Evolutionary conservation across 2,113 vertebrate species (phyloP).

Genomic region (Romanogobio albipinnatus): DNA sequence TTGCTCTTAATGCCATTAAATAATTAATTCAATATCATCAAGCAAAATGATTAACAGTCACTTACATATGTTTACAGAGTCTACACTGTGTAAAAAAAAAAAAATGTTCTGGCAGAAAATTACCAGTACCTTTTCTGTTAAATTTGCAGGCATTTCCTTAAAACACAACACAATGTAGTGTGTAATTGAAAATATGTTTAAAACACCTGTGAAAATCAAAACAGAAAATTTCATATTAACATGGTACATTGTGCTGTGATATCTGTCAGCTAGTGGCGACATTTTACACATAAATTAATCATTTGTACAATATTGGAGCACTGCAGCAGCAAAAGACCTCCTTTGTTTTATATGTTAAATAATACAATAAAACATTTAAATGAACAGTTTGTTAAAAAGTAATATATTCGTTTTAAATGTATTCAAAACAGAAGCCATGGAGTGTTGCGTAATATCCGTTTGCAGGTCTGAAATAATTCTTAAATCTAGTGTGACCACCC

Average conservation of each 20-base stretch:
- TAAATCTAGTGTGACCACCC: neutral
- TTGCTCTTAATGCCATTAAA: too few species aligned
- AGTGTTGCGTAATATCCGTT: neutral
- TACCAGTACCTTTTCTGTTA: too few species aligned
- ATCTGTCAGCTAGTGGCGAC: neutral
- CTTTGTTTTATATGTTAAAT: neutral
- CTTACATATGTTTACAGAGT: too few species aligned
- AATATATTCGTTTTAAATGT: neutral
- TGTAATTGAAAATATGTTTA: neutral
- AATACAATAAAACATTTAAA: neutral
- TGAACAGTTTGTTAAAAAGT: neutral
- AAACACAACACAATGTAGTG: neutral
- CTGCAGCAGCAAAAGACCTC: neutral
- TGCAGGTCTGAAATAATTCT: neutral
- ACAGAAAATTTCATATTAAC: too few species aligned
- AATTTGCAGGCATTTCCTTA: neutral
- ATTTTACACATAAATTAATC: neutral
- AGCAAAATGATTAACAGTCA: too few species aligned
- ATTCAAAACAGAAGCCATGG: neutral
- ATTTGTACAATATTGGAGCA: neutral
- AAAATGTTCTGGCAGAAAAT: too few species aligned
- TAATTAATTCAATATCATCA: too few species aligned
- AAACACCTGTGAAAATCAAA: neutral
- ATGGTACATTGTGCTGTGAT: neutral
- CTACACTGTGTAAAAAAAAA: too few species aligned